phyloP scores from a whole-genome alignment of 2,888 invertebrate species.

The Drosophila phalerata region DNA sequence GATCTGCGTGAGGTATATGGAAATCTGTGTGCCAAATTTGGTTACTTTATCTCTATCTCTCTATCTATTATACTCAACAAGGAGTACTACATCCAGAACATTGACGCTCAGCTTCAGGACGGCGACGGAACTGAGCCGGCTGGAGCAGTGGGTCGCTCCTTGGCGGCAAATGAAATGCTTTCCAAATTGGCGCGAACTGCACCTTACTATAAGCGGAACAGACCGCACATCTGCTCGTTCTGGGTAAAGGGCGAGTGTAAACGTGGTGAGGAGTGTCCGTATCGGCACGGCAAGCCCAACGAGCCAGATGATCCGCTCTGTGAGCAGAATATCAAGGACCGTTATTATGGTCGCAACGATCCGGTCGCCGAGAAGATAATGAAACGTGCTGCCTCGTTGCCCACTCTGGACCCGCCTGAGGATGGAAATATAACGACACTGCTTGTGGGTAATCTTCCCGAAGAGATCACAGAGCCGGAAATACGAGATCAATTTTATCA shows the following conservation, averaged over 20 bases:
- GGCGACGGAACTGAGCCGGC: conserved; percentile 86
- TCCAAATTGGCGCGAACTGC: conserved; percentile 94
- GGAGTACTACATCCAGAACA: conserved; percentile 95
- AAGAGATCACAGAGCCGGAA: conserved; percentile 94
- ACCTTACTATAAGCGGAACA: conserved; percentile 96
- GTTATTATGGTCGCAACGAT: conserved; percentile 96
- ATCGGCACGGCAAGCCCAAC: conserved; percentile 96
- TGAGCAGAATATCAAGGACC: conserved; percentile 96
- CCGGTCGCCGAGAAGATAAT: conserved; percentile 97
- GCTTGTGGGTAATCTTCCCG: conserved; percentile 98
- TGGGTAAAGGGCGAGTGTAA: conserved; percentile 98
- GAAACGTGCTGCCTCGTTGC: conserved; percentile 95
- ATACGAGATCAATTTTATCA: conserved; percentile 99
- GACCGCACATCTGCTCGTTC: conserved; percentile 97
- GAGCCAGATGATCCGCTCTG: conserved; percentile 97
- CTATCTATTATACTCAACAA: no score
- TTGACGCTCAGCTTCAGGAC: conserved; percentile 90
- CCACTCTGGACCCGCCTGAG: conserved; percentile 97
- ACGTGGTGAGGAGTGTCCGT: conserved; percentile 97
- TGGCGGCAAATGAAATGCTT: conserved; percentile 91
- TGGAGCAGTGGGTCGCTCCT: conserved; percentile 89
- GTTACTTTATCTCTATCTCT: no score
- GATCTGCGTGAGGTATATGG: no score
- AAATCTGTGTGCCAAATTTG: no score
- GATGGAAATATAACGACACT: conserved; percentile 98